Conservation (phyloP, 1,140 invertebrate genomes). For the Cyclina sinensis region DNA sequence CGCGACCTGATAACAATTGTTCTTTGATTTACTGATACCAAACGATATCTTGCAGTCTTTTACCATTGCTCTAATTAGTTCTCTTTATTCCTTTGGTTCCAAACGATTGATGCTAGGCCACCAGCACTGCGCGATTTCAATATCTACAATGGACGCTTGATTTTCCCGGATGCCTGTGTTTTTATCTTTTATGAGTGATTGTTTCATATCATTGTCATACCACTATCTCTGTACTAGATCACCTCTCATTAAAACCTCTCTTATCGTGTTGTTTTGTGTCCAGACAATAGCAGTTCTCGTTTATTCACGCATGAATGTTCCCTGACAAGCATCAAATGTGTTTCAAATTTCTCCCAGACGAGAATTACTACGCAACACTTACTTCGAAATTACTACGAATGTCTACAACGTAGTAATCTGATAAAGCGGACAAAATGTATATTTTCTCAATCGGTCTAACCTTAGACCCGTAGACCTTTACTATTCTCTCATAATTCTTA, state of each 20-base stretch:
- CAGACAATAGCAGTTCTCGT: too few species aligned
- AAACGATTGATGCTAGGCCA: background rate
- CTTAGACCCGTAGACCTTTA: too few species aligned
- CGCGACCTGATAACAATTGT: background rate
- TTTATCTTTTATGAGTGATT: constrained; percentile 40
- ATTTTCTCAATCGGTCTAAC: too few species aligned
- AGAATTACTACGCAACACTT: background rate
- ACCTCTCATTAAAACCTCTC: too few species aligned
- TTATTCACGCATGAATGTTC: too few species aligned
- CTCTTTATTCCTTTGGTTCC: constrained; percentile 3
- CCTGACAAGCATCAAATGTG: background rate
- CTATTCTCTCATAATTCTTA: too few species aligned
- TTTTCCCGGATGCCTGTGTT: background rate
- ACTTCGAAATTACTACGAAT: background rate
- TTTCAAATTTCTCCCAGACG: background rate
- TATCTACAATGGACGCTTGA: constrained; percentile 31
- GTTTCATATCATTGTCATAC: constrained; percentile 17
- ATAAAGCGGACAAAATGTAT: too few species aligned
- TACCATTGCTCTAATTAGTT: constrained; percentile 24
- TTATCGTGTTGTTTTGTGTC: too few species aligned
- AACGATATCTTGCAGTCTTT: background rate
- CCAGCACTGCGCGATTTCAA: constrained; percentile 13
- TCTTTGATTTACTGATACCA: constrained; percentile 20
- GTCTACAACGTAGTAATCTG: background rate
- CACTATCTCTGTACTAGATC: constrained; percentile 8